Base-by-base conservation (phyloP, 1,140 invertebrate genomes). In the Atta colombica region DNA sequence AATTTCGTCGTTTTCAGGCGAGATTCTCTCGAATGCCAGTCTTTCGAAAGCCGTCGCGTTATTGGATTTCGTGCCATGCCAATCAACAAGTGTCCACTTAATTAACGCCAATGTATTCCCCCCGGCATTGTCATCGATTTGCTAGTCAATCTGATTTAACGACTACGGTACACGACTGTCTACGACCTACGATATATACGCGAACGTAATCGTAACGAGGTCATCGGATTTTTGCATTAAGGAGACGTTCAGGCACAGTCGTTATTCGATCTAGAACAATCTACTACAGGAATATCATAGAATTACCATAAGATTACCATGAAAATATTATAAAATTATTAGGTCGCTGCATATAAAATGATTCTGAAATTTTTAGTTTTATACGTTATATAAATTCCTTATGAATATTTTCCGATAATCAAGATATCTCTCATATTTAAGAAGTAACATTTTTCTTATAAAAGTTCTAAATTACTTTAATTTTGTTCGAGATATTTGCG, bases 31-130 rank as follows among this genome's bases (percentile, higher is more conserved):
- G 28, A 58, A 71, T 69, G 55, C 60, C 25, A 60, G 39, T 45
- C 68, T 74, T 81, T 39, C 71, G 51, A 58, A 72, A 12, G 39
- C 58, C 71, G 45, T 53, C 75, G 53, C 45, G 53, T 68, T 39
- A 82, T 72, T 60, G 58, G 74, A 85, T 87, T 87, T 80, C 85
- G 74, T 53, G 49, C 12, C 65, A 45, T n/a, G 80, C 85, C 80
- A 90, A 89, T 90, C 89, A 90, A 90, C 88, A 90, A 90, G 89
- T 90, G 86, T 90, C 80, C 68, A 88, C 86, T 85, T 90, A 88
- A 90, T 89, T 88, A 90, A 87, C 75, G 66, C 55, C 39, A 45
- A 85, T 88, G 86, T 88, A 90, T 82, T 71, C 77, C 71, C 66
- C 51, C 6, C 78, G 53, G 53, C 28, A 16, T 72, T 74, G 88